Conservation (phyloP, 2,888 invertebrate species). For the Leptinotarsa peninsularis region DNA sequence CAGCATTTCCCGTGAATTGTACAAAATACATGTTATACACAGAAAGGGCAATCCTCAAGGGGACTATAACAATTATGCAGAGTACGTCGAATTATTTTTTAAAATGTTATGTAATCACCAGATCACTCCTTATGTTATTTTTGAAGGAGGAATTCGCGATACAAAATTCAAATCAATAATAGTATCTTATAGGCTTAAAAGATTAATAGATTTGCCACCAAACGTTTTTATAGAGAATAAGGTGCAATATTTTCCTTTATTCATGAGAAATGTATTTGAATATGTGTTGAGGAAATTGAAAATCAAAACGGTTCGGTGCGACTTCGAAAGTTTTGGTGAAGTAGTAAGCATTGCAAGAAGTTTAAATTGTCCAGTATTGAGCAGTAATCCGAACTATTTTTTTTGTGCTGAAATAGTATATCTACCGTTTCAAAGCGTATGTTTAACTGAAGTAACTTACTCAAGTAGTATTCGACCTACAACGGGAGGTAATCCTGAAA, state of each 20-base stretch:
- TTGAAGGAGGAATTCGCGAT: constrained; percentile 76
- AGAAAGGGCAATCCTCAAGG: constrained; percentile 82
- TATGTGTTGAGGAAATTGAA: constrained; percentile 75
- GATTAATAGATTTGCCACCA: constrained; percentile 67
- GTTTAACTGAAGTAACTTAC: constrained; percentile 62
- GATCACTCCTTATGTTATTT: constrained; percentile 78
- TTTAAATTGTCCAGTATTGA: constrained; percentile 32
- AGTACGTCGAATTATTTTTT: constrained; percentile 77
- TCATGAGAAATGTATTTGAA: constrained; percentile 80
- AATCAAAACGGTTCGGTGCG: constrained; percentile 78
- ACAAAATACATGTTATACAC: constrained; percentile 68
- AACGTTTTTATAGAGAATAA: constrained; percentile 56
- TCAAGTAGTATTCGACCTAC: background rate
- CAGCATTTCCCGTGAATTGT: constrained; percentile 79
- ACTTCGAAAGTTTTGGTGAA: constrained; percentile 91
- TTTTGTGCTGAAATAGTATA: constrained; percentile 84
- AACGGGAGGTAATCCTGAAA: constrained; percentile 15
- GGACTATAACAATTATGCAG: constrained; percentile 83
- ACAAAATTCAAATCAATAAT: constrained; percentile 56
- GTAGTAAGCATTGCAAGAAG: constrained; percentile 84
- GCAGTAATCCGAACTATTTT: constrained; percentile 64
- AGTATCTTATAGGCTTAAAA: background rate
- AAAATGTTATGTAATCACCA: constrained; percentile 76
- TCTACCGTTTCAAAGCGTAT: constrained; percentile 80
- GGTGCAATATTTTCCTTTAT: constrained; percentile 70